A percentile compares a stretch with the other conserved stretches of the same genome.
phyloP scores from a whole-genome alignment of 2,888 invertebrate genomes.

The Tribolium freemani region DNA sequence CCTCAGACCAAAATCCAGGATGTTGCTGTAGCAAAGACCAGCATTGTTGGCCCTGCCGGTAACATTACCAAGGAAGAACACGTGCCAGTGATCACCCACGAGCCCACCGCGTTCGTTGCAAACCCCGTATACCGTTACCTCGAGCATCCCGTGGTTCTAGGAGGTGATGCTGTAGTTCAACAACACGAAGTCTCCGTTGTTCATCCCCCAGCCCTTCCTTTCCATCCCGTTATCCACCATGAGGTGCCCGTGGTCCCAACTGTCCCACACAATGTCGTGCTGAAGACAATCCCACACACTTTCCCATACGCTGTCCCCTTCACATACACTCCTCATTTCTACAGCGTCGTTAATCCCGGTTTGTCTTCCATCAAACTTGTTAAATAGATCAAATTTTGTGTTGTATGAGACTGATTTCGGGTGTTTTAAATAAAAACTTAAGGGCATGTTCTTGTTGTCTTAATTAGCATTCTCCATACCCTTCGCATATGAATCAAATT shows the following conservation, averaged over 20 bases:
- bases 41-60: slow-evolving; percentile 15
- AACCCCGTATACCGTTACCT: not conserved
- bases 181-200: not conserved
- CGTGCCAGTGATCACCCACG: not conserved
- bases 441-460: not conserved
- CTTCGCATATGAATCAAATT: not conserved
- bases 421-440: not conserved
- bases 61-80: slow-evolving; percentile 14
- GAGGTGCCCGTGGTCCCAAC: not conserved
- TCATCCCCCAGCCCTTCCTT: not conserved
- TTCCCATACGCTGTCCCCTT: not conserved
- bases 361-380: not conserved
- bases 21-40: slow-evolving; percentile 1
- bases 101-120: not conserved
- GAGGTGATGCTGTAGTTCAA: not conserved
- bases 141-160: not conserved
- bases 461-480: no score
- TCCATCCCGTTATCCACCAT: not conserved
- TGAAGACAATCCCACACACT: not conserved
- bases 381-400: not conserved
- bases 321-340: not conserved
- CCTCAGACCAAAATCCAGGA: slow-evolving; percentile 4
- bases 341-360: not conserved
- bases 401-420: no score
- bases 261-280: not conserved